A percentile compares a stretch with the other conserved stretches of the same genome.
Conservation (phyloP, 2,113 vertebrate species). For the Ceyx melanurus region DNA sequence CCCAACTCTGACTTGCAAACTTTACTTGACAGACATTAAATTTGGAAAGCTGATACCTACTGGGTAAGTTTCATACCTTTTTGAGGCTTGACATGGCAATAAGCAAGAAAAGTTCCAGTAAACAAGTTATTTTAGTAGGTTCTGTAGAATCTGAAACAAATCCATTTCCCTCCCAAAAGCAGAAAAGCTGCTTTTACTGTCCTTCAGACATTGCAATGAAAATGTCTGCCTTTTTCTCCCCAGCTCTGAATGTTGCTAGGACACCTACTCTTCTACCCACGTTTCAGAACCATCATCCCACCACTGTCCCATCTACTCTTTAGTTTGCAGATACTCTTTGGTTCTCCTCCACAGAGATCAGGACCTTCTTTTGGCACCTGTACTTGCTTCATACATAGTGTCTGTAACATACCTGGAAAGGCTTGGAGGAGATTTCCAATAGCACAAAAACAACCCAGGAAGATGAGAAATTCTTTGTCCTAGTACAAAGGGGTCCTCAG, state of each 20-base stretch:
- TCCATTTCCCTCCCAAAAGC: not conserved
- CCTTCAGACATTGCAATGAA: not conserved
- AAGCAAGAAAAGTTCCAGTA: not conserved
- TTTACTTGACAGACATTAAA: not conserved
- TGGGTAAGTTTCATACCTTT: not conserved
- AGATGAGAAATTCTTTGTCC: not conserved
- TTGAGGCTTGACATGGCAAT: not conserved
- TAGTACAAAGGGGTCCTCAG: not conserved
- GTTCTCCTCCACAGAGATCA: not conserved
- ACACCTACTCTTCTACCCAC: not conserved
- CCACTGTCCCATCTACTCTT: not conserved
- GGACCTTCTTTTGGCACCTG: not conserved
- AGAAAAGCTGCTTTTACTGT: not conserved
- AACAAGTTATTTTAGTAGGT: not conserved
- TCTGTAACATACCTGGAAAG: not conserved
- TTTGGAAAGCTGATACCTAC: not conserved
- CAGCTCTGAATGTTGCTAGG: not conserved
- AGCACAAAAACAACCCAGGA: not conserved
- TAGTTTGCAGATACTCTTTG: too few relatives aligned
- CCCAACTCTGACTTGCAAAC: not conserved
- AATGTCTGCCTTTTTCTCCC: not conserved
- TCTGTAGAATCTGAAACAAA: not conserved
- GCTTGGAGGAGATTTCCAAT: not conserved
- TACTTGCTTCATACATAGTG: rapidly evolving
- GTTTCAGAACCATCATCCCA: not conserved